Base-by-base conservation (phyloP, 2,113 vertebrate genomes). In the Psittacara wagleri region DNA sequence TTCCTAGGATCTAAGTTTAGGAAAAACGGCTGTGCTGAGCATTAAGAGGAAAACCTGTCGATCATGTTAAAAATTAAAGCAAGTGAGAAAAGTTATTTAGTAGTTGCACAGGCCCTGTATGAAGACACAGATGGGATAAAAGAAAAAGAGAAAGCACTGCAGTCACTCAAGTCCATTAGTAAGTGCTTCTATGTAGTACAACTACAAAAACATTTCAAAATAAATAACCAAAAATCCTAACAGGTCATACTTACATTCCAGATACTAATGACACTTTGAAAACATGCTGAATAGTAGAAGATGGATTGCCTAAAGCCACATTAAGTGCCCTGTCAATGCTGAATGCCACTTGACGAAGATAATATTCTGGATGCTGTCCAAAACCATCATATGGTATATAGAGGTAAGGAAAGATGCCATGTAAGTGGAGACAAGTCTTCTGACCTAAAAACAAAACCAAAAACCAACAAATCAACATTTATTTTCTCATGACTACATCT, bases 321-420 rank as follows among this genome's bases (percentile, higher is more conserved):
- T 99, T 99, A 96, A 99, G 98, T 89, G 99, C 99, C 93, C 99
- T 97, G 98, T 99, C 99, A 86, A 99, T 99, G 98, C 99, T 99
- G 98, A 99, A 98, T 24, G 99, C 99, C 97, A 99, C 98, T 97
- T 99, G 99, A 68, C 98, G 98, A 96, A 99, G 98, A 98, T 99
- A 98, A 93, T 97, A 97, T 70, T 99, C 99, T 39, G 98, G 97
- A 91, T 98, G 98, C 94, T 98, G 98, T 85, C 98, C 98, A 84
- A 97, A 97, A 73, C 98, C 99, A 96, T 99, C 99, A 2, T 99
- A 99, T 2, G 99, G 99, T 69, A 99, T 98, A 64, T 99, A 99
- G 97, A 99, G 97, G 97, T 99, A 99, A 91, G 99, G 99, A 97
- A 99, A 99, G 84, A 99, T 92, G 70, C 99, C 99, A 67, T 99